Evolutionary conservation across 2,888 invertebrate genomes (phyloP).

Genomic region (Tyria jacobaeae): DNA sequence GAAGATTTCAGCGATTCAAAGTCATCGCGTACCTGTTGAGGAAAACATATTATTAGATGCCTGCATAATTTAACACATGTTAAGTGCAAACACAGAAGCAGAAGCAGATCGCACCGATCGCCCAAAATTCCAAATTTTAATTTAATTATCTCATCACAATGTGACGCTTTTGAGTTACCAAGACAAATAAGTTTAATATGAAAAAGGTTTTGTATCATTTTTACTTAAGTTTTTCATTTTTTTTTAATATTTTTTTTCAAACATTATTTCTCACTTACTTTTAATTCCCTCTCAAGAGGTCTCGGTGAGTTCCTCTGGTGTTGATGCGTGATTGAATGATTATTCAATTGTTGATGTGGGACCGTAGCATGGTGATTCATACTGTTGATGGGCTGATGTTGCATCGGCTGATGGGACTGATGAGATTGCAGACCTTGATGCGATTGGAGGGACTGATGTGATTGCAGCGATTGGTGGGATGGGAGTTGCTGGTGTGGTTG

Average conservation of each 20-base stretch:
- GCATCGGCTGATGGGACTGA: slow-evolving; percentile 47
- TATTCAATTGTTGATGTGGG: slow-evolving; percentile 59
- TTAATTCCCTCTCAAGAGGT: slow-evolving; percentile 75
- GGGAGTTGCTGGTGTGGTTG: slow-evolving; percentile 57
- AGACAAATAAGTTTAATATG: no score
- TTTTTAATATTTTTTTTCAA: no score
- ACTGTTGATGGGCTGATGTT: slow-evolving; percentile 50
- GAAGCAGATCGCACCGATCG: no score
- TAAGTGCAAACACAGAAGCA: neutral
- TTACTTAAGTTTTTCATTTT: no score
- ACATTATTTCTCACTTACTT: slow-evolving; percentile 57
- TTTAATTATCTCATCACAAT: no score
- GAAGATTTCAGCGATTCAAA: slow-evolving; percentile 86
- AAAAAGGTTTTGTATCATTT: no score
- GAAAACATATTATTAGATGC: neutral
- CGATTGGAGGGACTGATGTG: slow-evolving; percentile 45
- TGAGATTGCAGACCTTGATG: slow-evolving; percentile 36
- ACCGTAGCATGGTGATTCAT: slow-evolving; percentile 65
- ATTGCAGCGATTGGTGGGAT: slow-evolving; percentile 54
- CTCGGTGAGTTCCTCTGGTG: slow-evolving; percentile 77
- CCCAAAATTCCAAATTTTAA: no score
- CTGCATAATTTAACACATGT: neutral
- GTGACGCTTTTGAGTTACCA: no score
- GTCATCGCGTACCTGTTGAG: slow-evolving; percentile 78
- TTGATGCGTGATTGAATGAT: slow-evolving; percentile 66